Conservation (phyloP, 2,797 vertebrate species). For the Danio albolineatus region DNA sequence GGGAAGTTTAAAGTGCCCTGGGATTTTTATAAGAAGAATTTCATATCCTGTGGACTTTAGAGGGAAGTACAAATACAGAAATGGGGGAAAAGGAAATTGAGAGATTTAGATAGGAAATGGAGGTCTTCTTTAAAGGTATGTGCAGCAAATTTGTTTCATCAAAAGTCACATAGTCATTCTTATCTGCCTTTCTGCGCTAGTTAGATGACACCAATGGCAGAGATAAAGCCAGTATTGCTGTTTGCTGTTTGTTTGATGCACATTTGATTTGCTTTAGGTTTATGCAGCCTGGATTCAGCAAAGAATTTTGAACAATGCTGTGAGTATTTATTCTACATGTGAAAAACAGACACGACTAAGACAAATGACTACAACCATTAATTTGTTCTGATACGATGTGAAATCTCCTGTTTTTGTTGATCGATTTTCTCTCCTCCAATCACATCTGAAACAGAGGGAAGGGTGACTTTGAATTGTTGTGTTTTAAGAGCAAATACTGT, state of each 20-base stretch:
- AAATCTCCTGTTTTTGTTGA: neutral
- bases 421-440: neutral
- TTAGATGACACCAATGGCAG: neutral
- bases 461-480: constrained; percentile 10
- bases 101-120: constrained; percentile 42
- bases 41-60: constrained; percentile 40
- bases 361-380: neutral
- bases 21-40: constrained; percentile 18
- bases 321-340: constrained; percentile 60
- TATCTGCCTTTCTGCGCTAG: neutral
- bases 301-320: constrained; percentile 56
- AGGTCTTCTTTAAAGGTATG: constrained; percentile 38
- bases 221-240: constrained; percentile 8
- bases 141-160: constrained; percentile 13
- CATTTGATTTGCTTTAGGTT: constrained; percentile 37
- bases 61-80: constrained; percentile 31
- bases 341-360: neutral
- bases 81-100: constrained; percentile 1
- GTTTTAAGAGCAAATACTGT: constrained; percentile 34
- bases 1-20: constrained; percentile 9
- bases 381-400: neutral
- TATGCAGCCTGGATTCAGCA: constrained; percentile 33
- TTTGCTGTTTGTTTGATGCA: constrained; percentile 32
- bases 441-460: neutral
- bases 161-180: neutral